Base-by-base conservation (phyloP, 2,888 invertebrate genomes). In the Myopa testacea region DNA sequence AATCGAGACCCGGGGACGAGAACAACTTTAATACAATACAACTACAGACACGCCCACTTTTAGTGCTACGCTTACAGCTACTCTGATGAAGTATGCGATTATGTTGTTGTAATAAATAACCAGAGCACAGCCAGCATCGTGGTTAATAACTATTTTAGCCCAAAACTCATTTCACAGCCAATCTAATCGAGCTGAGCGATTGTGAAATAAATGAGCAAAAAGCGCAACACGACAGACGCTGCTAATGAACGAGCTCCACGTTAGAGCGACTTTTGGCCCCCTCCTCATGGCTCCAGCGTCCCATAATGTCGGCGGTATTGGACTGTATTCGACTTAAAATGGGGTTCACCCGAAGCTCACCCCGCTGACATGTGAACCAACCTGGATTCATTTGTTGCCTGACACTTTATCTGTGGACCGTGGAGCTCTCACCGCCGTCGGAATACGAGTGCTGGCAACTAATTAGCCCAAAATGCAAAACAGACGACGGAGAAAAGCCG, bases 281-380 rank as follows among this genome's bases (percentile, higher is more conserved):
- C 45, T 26, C 26, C 26, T 26, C 26, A 26, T 26, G 26, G 26
- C 26, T 26, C 26, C 26, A 26, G 26, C 26, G 26, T 26, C 26
- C 26, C 26, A 2, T 26, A 26, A 1, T 26, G 26, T 1, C 26
- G 26, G 26, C 26, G 26, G 1, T 26, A 26, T 26, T 26, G 1
- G 26, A 1, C 26, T 26, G 26, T 26, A 26, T 55, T 55, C 55
- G 19, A 26, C 34, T 67, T 67, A 14, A 38, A 65, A 65, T 65
- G 16, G 14, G 12, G 65, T 65, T 65, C 65, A 65, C 40, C 7
- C n/a, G 40, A 67, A 50, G 70, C 52, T 76, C 62, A 70, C 70
- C 70, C 40, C 63, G 65, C 37, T 74, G 78, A 78, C 74, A 78
- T 78, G 73, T 78, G 78, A 74, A 69, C 74, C 62, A 71, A 71